Percentiles rank a stretch among this genome's conserved stretches.
These are phyloP conservation scores for Taenaris catops DNA, from an alignment of 2,888 invertebrate species.

Conservation along the genomic window DNA sequence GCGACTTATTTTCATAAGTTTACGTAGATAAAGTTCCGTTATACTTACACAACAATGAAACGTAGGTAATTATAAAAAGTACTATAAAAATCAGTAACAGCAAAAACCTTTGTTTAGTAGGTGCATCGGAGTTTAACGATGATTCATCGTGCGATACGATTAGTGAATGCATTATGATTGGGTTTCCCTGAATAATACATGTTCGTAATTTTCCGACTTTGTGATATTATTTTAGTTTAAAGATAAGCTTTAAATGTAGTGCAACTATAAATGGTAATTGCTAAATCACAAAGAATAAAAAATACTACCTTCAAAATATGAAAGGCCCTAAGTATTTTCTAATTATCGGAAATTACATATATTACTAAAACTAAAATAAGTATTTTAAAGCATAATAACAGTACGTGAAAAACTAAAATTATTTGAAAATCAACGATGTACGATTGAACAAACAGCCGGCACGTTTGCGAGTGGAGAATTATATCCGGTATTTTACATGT, in stretches of 20 bases:
- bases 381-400: too few species aligned
- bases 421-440: constrained; percentile 21
- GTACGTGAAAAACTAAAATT: too few species aligned
- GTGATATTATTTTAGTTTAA: too few species aligned
- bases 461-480: constrained; percentile 7
- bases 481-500: constrained; percentile 10
- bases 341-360: too few species aligned
- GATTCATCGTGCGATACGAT: constrained; percentile 57
- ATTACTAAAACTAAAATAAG: too few species aligned
- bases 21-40: too few species aligned
- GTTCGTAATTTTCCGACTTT: constrained; percentile 16
- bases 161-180: constrained; percentile 49
- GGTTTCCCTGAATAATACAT: constrained; percentile 39
- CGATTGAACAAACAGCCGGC: constrained; percentile 22
- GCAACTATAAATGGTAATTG: too few species aligned
- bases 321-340: too few species aligned
- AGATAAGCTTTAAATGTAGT: too few species aligned
- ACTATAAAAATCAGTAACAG: background rate
- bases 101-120: constrained; percentile 35
- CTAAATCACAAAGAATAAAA: too few species aligned
- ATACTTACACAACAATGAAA: background rate
- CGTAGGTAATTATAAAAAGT: background rate
- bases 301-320: constrained; percentile 1
- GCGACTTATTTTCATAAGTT: too few species aligned
- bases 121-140: constrained; percentile 57